These are phyloP conservation scores for Chrysina gloriosa DNA, from an alignment of 2,888 invertebrate species.

Conservation along the genomic window DNA sequence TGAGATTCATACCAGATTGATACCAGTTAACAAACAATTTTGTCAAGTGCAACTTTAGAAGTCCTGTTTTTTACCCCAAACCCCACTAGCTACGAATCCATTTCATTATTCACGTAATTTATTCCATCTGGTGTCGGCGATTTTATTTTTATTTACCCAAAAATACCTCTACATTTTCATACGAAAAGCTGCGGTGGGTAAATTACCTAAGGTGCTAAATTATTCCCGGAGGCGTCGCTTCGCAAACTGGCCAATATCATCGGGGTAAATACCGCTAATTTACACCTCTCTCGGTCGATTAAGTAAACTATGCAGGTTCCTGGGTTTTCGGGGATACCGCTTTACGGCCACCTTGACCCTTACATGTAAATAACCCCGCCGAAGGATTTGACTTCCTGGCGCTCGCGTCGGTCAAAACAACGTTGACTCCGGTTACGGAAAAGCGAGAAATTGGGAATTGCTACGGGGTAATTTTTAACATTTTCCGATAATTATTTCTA, in stretches of 20 bases:
- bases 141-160: not conserved
- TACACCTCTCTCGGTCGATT: slow-evolving; percentile 33
- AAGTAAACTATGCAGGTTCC: slow-evolving; percentile 28
- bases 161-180: not conserved
- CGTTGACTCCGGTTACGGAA: slow-evolving; percentile 7
- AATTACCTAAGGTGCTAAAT: not conserved
- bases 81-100: no score
- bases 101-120: no score
- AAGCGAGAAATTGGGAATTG: slow-evolving; percentile 10
- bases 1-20: no score
- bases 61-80: no score
- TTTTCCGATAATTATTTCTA: no score
- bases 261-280: slow-evolving; percentile 32
- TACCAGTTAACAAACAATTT: no score
- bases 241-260: slow-evolving; percentile 25
- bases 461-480: no score
- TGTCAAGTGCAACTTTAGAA: no score
- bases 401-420: slow-evolving; percentile 8
- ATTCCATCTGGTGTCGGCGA: no score
- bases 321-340: slow-evolving; percentile 19
- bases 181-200: not conserved
- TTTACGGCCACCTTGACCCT: slow-evolving; percentile 26
- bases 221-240: not conserved
- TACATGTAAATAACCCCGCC: slow-evolving; percentile 24
- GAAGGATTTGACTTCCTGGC: slow-evolving; percentile 1